A percentile compares a stretch with the other conserved stretches of the same genome.
These are phyloP conservation scores for Hyaena hyaena DNA, from an alignment of 2,113 vertebrate genomes.

Conservation along the genomic window DNA sequence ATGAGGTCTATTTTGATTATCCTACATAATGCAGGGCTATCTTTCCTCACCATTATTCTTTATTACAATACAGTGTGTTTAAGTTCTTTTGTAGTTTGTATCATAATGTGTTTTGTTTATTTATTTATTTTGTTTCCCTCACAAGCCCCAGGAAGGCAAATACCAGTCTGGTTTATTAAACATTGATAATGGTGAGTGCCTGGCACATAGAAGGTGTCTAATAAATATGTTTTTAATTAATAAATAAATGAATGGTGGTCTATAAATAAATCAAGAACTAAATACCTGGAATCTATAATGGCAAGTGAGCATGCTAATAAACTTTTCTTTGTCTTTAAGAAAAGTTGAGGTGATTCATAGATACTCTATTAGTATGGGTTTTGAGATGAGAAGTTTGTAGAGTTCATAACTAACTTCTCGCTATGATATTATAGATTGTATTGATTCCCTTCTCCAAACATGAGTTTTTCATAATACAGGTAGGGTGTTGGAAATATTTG, in stretches of 20 bases:
- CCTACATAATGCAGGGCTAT: not conserved
- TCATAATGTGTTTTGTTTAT: not conserved
- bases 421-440: not conserved
- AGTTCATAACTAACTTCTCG: not conserved
- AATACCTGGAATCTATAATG: not conserved
- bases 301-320: not conserved
- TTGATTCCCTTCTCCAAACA: not conserved
- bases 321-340: not conserved
- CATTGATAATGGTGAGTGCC: not conserved
- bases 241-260: not conserved
- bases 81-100: not conserved
- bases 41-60: not conserved
- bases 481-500: not conserved
- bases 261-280: not conserved
- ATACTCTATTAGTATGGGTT: not conserved
- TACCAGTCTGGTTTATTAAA: not conserved
- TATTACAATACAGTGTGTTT: not conserved
- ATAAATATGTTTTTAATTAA: not conserved
- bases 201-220: not conserved
- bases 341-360: not conserved
- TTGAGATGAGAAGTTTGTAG: slow-evolving; percentile 32
- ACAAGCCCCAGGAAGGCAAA: not conserved
- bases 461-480: not conserved
- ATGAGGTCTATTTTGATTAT: not conserved
- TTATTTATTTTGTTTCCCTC: not conserved